Base-by-base conservation (phyloP, 2,797 vertebrate genomes). In the Pempheris klunzingeri region DNA sequence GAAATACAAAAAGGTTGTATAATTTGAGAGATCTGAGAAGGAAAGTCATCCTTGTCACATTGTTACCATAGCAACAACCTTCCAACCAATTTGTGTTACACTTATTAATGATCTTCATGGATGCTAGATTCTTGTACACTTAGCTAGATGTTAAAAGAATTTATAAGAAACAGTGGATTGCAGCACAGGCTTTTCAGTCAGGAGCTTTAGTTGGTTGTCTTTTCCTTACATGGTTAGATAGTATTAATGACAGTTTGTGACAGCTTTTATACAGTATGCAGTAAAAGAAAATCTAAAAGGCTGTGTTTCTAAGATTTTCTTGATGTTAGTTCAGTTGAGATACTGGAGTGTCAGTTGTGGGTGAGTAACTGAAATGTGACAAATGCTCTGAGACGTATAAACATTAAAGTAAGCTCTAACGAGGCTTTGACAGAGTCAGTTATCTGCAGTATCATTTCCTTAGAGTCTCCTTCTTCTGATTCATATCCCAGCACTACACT, bases 11-110 rank as follows among this genome's bases (percentile, higher is more conserved):
- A 34, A 4, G 38, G 30, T 62, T 68, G 44, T 43, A 47, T 65
- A 20, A 58, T 82, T 47, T 54, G 22, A 26, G 28, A 69, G 38
- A 78, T 82, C 44, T 67, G 26, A 44, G 62, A 22, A 52, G 38
- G 30, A 55, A 73, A 63, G 62, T 62, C 60, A 74, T 50, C 20
- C 50, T 67, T 43, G 44, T 74, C 73, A 41, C 32, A 41, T 9
- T 32, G 87, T 88, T 89, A 78, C 84, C 78, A 78, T 82, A 61
- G 83, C 60, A 86, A 91, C 87, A 80, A 0, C 14, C 20, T 68
- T 71, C n/a, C 59, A 67, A 68, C 18, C 47, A 68, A 55, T 75
- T 78, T 74, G 59, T 68, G 34, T 65, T 74, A 53, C 22, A 55
- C 44, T 76, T 58, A 70, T 71, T 76, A 71, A 80, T 75, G 65